A percentile compares a stretch with the other conserved stretches of the same genome.
Evolutionary conservation across 1,140 invertebrate species (phyloP).

Genomic region (Globodera ellingtonae): DNA sequence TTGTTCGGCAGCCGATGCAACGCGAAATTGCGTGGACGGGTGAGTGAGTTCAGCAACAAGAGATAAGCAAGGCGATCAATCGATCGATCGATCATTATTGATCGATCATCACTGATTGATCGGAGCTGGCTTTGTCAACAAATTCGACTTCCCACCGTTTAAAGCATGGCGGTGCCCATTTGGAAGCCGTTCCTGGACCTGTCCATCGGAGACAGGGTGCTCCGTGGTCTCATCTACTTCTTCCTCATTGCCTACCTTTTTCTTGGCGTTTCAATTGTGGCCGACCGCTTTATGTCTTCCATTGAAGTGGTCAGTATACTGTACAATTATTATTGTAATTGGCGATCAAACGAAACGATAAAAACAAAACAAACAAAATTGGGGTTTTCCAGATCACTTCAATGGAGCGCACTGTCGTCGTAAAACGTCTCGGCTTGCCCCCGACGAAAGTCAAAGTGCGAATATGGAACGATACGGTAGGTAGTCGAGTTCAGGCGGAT

Average conservation of each 20-base stretch:
- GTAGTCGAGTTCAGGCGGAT: conserved; percentile 72
- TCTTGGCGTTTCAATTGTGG: conserved; percentile 96
- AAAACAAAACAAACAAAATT: not conserved
- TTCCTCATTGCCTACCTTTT: conserved; percentile 86
- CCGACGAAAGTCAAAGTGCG: conserved; percentile 57
- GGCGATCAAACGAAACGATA: not conserved
- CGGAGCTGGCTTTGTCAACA: not conserved
- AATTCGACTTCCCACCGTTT: not conserved
- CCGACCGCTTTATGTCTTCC: conserved; percentile 96
- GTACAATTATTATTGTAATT: not conserved
- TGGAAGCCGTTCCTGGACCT: conserved; percentile 75
- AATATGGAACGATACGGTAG: conserved; percentile 89
- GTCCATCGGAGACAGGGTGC: conserved; percentile 72
- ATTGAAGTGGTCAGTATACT: conserved; percentile 78
- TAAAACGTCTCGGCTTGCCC: conserved; percentile 66
- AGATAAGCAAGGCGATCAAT: not conserved
- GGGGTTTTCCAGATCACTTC: conserved; percentile 15
- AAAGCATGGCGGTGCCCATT: conserved; percentile 34
- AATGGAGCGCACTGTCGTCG: conserved; percentile 64
- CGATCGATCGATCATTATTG: not conserved
- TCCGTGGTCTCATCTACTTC: conserved; percentile 89
- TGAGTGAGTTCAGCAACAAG: conserved; percentile 20
- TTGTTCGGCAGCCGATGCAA: conserved; percentile 63
- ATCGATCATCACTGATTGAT: not conserved
- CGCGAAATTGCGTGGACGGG: conserved; percentile 64